Evolutionary conservation across 2,888 invertebrate genomes (phyloP), one percentile per base, ranked within the genome.

Genomic region (Neoitamus cyanurus): DNA sequence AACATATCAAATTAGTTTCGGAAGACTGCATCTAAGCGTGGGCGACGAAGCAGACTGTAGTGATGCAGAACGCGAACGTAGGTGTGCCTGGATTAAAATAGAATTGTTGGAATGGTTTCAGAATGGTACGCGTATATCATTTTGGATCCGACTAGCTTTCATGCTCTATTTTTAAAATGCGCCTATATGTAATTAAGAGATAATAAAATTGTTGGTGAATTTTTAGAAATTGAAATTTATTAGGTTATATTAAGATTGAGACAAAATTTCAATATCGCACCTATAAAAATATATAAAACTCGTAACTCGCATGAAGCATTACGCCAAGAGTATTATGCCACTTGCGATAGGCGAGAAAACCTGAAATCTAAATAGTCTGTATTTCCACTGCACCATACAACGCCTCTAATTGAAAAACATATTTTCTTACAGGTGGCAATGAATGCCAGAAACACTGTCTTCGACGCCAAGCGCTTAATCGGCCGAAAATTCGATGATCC

Each of bases 391-490:
- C n/a, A n/a, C n/a, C n/a, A n/a, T n/a, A n/a, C n/a, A n/a, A n/a
- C n/a, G n/a, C n/a, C n/a, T n/a, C n/a, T n/a, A n/a, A n/a, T n/a
- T n/a, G n/a, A n/a, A n/a, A n/a, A n/a, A n/a, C n/a, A n/a, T 3
- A 6, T 87, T 88, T 4, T 2, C 2, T 25, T 7, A 20, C 89
- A 95, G 95, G 94, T 95, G 28, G 95, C 95, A 7, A 94, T 95
- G 94, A 96, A 97, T 90, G 96, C 96, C 13, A 93, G 92, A 88
- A 96, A 96, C 89, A 96, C 96, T 2, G 94, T 96, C 0, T 96
- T 96, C 88, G 95, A 96, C 90, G 96, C 96, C 37, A 96, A 97
- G 90, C 94, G 97, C 85, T 92, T 97, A 80, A 97, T 97, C 87
- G 97, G 97, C 2, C 93, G 97, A 84, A 94, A 94, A 88, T 97